These are phyloP conservation scores for Rhopalosiphum maidis DNA, from an alignment of 1,140 invertebrate genomes.

Conservation along the genomic window DNA sequence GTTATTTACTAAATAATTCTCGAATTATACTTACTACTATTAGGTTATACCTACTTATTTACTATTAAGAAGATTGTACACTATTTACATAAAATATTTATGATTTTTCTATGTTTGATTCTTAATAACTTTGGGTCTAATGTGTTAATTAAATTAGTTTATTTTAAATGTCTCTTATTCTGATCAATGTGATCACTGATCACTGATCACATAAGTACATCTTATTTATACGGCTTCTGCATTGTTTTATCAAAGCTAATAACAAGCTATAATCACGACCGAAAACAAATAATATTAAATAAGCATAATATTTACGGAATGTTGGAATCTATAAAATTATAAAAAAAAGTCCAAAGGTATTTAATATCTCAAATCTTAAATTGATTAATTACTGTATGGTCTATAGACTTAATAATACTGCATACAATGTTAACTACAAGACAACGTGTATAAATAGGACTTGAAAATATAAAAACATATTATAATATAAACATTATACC, in stretches of 20 bases:
- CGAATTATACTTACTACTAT: no score
- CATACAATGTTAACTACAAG: neutral
- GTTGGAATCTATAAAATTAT: neutral
- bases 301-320: neutral
- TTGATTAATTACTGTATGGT: neutral
- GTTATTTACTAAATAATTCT: neutral
- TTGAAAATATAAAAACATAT: neutral
- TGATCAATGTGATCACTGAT: neutral
- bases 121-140: neutral
- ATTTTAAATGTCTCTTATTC: neutral
- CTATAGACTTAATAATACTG: neutral
- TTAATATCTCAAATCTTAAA: neutral
- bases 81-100: neutral
- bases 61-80: neutral
- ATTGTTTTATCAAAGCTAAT: neutral
- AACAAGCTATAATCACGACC: neutral
- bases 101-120: neutral
- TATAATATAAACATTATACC: neutral
- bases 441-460: neutral
- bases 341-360: conserved; percentile 21
- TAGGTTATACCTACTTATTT: neutral
- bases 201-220: neutral
- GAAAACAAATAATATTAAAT: neutral
- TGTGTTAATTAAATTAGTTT: neutral
- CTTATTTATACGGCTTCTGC: neutral